Evolutionary conservation across 2,888 invertebrate genomes (phyloP).

Genomic region (Clunio marinus): DNA sequence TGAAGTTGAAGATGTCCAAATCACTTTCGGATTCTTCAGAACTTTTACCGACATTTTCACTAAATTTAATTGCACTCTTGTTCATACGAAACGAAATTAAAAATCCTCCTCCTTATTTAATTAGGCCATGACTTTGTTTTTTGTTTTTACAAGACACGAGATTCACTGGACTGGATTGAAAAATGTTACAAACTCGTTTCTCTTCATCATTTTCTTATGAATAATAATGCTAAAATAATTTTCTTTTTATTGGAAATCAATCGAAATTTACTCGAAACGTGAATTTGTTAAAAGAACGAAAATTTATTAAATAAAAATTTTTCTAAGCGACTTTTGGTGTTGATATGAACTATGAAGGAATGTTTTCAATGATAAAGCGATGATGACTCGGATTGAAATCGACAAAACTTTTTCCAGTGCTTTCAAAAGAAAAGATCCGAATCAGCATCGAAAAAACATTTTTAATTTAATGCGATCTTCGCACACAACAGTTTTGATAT

Average conservation of each 20-base stretch:
- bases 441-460: no score
- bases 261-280: no score
- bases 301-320: no score
- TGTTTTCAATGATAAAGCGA: slow-evolving; percentile 1
- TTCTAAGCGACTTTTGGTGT: no score
- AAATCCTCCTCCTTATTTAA: neutral
- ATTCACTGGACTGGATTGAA: slow-evolving; percentile 6
- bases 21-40: no score
- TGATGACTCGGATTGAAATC: no score
- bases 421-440: no score
- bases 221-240: no score
- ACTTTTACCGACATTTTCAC: neutral
- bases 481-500: neutral
- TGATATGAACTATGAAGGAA: slow-evolving; percentile 26
- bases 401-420: no score
- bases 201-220: neutral
- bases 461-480: no score
- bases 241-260: neutral
- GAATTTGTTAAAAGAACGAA: no score
- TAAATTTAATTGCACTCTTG: neutral
- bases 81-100: neutral
- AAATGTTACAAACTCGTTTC: neutral
- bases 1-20: no score
- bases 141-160: slow-evolving; percentile 18
- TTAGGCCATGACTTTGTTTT: slow-evolving; percentile 14